Percentiles rank a stretch among this genome's conserved stretches.
phyloP scores from a whole-genome alignment of 2,113 vertebrate species.

The Carlito syrichta region DNA sequence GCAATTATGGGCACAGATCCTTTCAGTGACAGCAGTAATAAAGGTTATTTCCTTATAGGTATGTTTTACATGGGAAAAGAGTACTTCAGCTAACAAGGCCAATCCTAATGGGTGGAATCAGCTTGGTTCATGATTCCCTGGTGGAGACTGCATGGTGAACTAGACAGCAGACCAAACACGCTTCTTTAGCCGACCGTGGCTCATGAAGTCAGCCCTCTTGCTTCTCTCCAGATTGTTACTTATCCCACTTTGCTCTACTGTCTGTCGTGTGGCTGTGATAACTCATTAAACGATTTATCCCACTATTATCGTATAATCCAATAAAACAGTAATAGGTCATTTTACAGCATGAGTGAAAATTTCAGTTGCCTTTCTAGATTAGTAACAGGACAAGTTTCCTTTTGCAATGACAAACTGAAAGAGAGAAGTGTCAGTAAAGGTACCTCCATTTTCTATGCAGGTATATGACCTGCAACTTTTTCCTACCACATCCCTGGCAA shows the following conservation, averaged over 20 bases:
- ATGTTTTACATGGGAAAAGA: background rate
- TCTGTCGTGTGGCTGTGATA: constrained; percentile 13
- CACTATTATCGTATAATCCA: constrained; percentile 68
- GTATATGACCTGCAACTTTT: background rate
- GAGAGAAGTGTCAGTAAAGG: constrained; percentile 57
- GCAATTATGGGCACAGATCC: background rate
- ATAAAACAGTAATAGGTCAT: constrained; percentile 53
- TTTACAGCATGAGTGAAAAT: constrained; percentile 70
- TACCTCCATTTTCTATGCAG: constrained; percentile 12
- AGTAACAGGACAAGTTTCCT: constrained; percentile 24
- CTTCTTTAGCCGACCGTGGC: background rate
- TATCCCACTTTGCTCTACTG: background rate
- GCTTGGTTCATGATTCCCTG: background rate
- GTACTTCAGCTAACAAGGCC: background rate
- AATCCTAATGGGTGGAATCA: background rate
- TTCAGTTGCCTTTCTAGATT: constrained; percentile 69
- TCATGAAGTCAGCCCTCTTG: background rate
- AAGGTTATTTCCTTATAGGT: background rate
- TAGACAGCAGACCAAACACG: background rate
- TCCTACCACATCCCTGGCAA: background rate
- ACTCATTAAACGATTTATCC: constrained; percentile 58
- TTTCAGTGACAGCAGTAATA: background rate
- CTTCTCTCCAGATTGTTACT: background rate
- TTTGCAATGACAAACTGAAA: constrained; percentile 56
- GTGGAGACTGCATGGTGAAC: background rate